phyloP scores from a whole-genome alignment of 2,888 invertebrate species.

The Eilema depressum region DNA sequence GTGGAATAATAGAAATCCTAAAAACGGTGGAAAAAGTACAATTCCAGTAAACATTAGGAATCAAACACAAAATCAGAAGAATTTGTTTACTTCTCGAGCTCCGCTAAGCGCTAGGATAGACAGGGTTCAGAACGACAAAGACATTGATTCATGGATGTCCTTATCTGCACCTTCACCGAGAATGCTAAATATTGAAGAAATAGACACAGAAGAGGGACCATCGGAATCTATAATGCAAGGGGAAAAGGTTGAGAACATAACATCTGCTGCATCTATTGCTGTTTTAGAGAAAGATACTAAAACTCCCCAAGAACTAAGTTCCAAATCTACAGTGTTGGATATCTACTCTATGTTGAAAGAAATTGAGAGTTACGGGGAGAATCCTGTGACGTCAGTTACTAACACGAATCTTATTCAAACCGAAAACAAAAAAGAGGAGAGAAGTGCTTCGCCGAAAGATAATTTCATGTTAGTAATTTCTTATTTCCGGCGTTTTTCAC shows the following conservation, averaged over 20 bases:
- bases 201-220: conserved; percentile 40
- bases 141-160: conserved; percentile 85
- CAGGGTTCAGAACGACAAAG: conserved; percentile 78
- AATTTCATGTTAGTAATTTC: conserved; percentile 74
- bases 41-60: conserved; percentile 60
- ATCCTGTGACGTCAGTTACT: conserved; percentile 67
- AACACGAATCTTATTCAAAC: conserved; percentile 52
- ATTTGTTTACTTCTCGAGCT: conserved; percentile 60
- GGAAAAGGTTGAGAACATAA: conserved; percentile 36
- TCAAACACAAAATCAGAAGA: conserved; percentile 71
- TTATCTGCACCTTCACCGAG: conserved; percentile 76
- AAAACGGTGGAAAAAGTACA: conserved; percentile 54
- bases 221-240: conserved; percentile 30
- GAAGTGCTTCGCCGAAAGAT: conserved; percentile 69
- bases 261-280: conserved; percentile 21
- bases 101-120: conserved; percentile 79
- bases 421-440: conserved; percentile 63
- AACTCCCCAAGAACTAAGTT: conserved; percentile 64
- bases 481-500: too few relatives aligned
- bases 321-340: conserved; percentile 79
- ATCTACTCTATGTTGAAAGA: conserved; percentile 85
- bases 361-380: conserved; percentile 81
- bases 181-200: conserved; percentile 59
- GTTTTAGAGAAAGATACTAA: conserved; percentile 48
- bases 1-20: conserved; percentile 72